phyloP scores from a whole-genome alignment of 1,140 invertebrate species.

The Bombyx mori region ASM3026992v2 NC_085128.1:18299001-18299500 shows the following conservation, averaged over 20 bases:
- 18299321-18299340: conserved; percentile 48
- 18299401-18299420: conserved; percentile 59
- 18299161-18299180: conserved; percentile 56
- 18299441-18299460: conserved; percentile 31
- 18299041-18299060: conserved; percentile 16
- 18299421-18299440: conserved; percentile 43
- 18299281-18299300: conserved; percentile 39
- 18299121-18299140: conserved; percentile 2
- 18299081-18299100: conserved; percentile 40
- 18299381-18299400: conserved; percentile 38
- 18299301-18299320: conserved; percentile 31
- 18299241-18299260: conserved; percentile 60
- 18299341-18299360: conserved; percentile 64
- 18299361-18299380: conserved; percentile 52
- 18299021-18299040: conserved; percentile 28
- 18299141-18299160: conserved; percentile 7
- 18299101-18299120: conserved; percentile 28
- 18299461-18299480: conserved; percentile 30
- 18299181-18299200: conserved; percentile 52
- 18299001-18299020: conserved; percentile 21
- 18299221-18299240: conserved; percentile 63
- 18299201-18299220: conserved; percentile 41
- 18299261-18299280: conserved; percentile 56
- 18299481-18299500: conserved; percentile 37
- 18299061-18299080: conserved; percentile 30